Conservation (phyloP, 2,113 vertebrate genomes). For the Calyptomena viridis region DNA sequence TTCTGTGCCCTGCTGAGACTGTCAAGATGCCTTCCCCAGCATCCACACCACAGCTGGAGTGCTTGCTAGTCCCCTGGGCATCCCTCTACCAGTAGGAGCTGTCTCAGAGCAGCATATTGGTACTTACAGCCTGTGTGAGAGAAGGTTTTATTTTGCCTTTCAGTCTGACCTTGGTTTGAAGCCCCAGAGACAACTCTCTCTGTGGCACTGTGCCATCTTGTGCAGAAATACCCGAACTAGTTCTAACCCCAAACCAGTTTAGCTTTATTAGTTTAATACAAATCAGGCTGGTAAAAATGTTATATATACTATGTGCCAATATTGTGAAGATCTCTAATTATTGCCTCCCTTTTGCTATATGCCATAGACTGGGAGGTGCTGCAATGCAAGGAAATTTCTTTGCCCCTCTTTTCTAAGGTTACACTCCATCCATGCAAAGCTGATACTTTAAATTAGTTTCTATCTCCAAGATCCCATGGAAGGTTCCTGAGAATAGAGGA, state of each 20-base stretch:
- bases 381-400: background rate
- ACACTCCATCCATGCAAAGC: background rate
- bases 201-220: background rate
- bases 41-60: background rate
- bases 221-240: background rate
- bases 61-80: background rate
- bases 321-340: background rate
- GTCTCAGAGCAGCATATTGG: background rate
- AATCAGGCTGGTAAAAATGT: background rate
- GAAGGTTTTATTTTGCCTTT: background rate
- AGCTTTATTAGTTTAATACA: background rate
- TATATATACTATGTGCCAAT: fast-evolving
- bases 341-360: background rate
- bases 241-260: background rate
- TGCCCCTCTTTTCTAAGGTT: background rate
- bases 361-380: background rate
- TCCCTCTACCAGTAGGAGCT: background rate
- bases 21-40: background rate
- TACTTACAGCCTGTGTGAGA: background rate
- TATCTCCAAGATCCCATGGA: background rate
- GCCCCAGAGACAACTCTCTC: background rate
- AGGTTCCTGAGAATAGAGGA: background rate
- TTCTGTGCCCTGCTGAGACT: background rate
- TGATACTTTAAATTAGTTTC: background rate
- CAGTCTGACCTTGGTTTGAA: background rate